A percentile compares a stretch with the other conserved stretches of the same genome.
These are phyloP conservation scores for Pogonophryne albipinna DNA, from an alignment of 2,797 vertebrate genomes.

Conservation along the genomic window DNA sequence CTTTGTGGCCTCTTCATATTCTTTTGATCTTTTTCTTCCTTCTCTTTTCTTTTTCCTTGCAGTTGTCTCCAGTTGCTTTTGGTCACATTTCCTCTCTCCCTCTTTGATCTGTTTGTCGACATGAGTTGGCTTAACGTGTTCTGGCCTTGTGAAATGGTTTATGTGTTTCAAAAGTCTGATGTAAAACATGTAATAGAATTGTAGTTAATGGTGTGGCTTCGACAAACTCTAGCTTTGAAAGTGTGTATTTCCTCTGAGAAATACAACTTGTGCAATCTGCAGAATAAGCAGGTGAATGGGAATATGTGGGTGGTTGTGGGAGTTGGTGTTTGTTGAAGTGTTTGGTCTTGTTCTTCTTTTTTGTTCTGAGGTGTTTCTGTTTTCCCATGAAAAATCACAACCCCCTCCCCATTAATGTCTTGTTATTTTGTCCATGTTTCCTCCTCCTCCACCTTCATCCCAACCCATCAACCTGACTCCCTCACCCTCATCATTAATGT, in stretches of 20 bases:
- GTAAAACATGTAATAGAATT: background rate
- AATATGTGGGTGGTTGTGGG: background rate
- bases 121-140: constrained; percentile 1
- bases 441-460: constrained; percentile 5
- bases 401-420: background rate
- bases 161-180: background rate
- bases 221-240: background rate
- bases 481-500: constrained; percentile 51
- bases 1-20: background rate
- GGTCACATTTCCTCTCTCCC: background rate
- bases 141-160: constrained; percentile 25
- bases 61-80: background rate
- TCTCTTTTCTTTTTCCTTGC: background rate
- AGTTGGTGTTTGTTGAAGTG: background rate
- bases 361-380: constrained; percentile 8
- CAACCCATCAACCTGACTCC: constrained; percentile 15
- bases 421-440: constrained; percentile 8
- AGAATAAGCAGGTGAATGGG: background rate
- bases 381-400: constrained; percentile 9
- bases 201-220: background rate
- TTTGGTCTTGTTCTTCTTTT: background rate
- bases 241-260: constrained; percentile 6
- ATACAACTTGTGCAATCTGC: background rate
- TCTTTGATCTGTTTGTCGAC: constrained; percentile 7
- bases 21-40: background rate